A percentile compares a stretch with the other conserved stretches of the same genome.
Conservation (phyloP, 1,140 invertebrate species). For the Drosophila sturtevanti region DNA sequence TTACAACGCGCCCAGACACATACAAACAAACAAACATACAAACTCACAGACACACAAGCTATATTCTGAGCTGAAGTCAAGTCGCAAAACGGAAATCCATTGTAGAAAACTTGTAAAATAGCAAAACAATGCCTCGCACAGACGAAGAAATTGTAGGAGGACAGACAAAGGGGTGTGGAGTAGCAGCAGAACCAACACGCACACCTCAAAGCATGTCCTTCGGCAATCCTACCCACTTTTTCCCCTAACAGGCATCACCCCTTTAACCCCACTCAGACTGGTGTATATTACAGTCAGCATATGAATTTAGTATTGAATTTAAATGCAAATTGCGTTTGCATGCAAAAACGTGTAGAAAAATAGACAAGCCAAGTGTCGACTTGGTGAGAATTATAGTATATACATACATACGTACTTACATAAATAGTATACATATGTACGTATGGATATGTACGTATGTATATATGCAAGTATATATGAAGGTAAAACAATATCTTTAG, state of each 20-base stretch:
- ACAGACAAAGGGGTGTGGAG: constrained; percentile 7
- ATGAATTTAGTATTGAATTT: constrained; percentile 81
- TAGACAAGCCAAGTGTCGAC: constrained; percentile 42
- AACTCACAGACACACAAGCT: constrained; percentile 15
- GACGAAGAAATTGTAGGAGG: not conserved
- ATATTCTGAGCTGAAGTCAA: constrained; percentile 33
- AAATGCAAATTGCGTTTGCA: constrained; percentile 80
- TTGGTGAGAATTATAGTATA: not conserved
- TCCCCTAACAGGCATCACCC: no score
- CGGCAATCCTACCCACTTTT: not conserved
- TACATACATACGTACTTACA: no score
- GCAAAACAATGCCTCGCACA: constrained; percentile 58
- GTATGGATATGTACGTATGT: no score
- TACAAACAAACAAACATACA: constrained; percentile 37
- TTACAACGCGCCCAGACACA: constrained; percentile 40
- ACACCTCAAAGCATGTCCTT: constrained; percentile 14
- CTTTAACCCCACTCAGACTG: constrained; percentile 11
- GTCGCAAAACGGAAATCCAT: constrained; percentile 70
- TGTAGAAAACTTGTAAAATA: constrained; percentile 78
- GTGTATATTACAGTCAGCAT: constrained; percentile 76
- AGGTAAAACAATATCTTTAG: not conserved
- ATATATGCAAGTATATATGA: no score
- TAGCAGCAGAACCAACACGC: not conserved
- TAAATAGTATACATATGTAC: no score
- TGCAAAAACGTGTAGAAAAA: constrained; percentile 73